phyloP scores from a whole-genome alignment of 2,797 vertebrate species.

The Heliangelus exortis region DNA sequence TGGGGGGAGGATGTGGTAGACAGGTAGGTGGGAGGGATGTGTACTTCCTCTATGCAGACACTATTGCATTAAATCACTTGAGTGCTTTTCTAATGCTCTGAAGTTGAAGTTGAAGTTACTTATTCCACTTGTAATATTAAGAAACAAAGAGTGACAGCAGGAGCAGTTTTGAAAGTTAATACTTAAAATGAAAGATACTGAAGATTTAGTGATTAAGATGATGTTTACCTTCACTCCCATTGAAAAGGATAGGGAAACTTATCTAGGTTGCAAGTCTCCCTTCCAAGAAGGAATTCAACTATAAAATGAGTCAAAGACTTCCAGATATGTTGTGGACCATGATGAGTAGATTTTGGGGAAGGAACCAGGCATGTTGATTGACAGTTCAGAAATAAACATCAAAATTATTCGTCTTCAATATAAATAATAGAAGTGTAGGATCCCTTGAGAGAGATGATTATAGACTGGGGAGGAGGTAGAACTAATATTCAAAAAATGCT shows the following conservation, averaged over 20 bases:
- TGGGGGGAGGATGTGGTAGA: rapidly evolving
- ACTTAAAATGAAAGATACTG: not conserved
- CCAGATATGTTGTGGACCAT: not conserved
- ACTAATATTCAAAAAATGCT: not conserved
- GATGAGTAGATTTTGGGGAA: not conserved
- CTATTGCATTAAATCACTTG: not conserved
- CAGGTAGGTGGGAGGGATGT: rapidly evolving
- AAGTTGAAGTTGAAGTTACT: not conserved
- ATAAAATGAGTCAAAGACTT: not conserved
- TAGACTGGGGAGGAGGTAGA: not conserved
- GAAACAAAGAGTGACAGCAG: not conserved
- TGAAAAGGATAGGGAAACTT: not conserved
- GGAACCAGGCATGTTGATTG: not conserved
- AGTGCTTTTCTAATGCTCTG: not conserved
- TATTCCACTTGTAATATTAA: not conserved
- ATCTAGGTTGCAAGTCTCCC: not conserved
- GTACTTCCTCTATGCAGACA: not conserved
- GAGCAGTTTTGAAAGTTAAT: not conserved
- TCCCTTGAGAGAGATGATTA: not conserved
- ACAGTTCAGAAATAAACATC: not conserved
- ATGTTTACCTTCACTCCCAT: not conserved
- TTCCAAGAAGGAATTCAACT: not conserved
- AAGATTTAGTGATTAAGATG: not conserved
- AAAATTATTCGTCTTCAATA: not conserved
- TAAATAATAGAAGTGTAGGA: not conserved